Base-by-base conservation (phyloP, 1,140 invertebrate species). In the Ips nitidus region DNA sequence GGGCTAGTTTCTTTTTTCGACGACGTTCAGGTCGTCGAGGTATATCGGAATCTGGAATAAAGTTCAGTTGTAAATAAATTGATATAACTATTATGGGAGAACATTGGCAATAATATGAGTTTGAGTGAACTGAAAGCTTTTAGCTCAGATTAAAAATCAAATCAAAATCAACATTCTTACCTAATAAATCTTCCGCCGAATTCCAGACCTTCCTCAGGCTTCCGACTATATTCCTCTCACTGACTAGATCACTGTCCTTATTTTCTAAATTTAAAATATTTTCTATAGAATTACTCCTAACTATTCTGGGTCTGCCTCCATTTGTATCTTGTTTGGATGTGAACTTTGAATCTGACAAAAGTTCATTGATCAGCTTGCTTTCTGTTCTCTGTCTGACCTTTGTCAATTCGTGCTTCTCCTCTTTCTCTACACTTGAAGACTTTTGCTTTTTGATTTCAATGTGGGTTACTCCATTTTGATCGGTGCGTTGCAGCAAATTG, bases 401-500 rank as follows among this genome's bases (percentile, higher is more conserved):
- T 8, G 61, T 63, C 55, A 70, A 58, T 61, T 70, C 72, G 1
- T 8, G 6, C 52, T 63, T 70, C 7, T 59, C 41, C 42, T 52
- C 60, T n/a, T 45, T 22, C 3, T 66, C 55, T 3, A 6, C 67
- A 66, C 22, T 71, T 61, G 7, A 62, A 70, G 8, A 8, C 38
- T 70, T 73, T 55, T 78, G 75, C 22, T 77, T 72, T 4, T 77
- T 75, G 3, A 82, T 80, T 64, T 81, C 75, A 56, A 82, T 81
- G 59, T 82, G 81, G 2, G 80, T 82, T 7, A 82, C 75, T 3
- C 81, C 81, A 71, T 82, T 79, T n/a, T 76, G 73, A 60, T 82
- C 81, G 38, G 78, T 81, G 36, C 79, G 72, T 58, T 82, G 80
- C 1, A 82, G 61, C 22, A 82, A 67, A 60, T 82, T 82, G 65